Evolutionary conservation across 2,797 vertebrate species (phyloP), one percentile per base, ranked within the genome.

Genomic region (Pteronotus mesoamericanus): DNA sequence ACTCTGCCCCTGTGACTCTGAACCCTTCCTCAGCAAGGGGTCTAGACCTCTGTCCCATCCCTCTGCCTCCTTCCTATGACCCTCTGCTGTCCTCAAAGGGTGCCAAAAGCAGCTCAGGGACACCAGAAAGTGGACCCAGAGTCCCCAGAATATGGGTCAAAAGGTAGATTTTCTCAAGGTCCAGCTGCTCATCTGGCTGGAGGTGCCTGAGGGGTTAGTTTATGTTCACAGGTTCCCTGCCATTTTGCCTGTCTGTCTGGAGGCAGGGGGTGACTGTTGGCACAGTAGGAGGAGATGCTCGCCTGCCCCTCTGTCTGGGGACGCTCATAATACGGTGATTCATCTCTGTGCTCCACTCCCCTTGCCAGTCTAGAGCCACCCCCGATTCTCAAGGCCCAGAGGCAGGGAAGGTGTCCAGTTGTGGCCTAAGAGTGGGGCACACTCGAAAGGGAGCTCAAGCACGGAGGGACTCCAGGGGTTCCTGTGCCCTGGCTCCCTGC

Each of bases 341-440:
- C 91, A 96, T 83, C 44, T 84, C 51, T 71, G 29, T 21, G 88
- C 39, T 96, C 61, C 55, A 68, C 61, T 96, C 82, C 79, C 44
- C 16, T n/a, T 64, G 77, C 55, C 55, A 46, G 66, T 39, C 34
- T 39, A n/a, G 75, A 91, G 57, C 29, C 59, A 74, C 74, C 46
- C 66, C 78, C 16, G 0, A 55, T 37, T 69, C 83, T 26, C 8
- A 2, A 91, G 53, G 22, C 39, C 48, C 18, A 34, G 95, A 80
- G 77, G 32, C 51, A 96, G 55, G 32, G 39, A 57, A 2, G 46
- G 42, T 59, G 21, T 66, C 59, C 34, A 55, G 14, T 69, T 75
- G 39, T 37, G 12, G 55, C 68, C 72, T 75, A 42, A 34, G 48
- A 78, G 53, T 10, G 24, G 64, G 37, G n/a, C 5, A 18, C 64